Base-by-base conservation (phyloP, 2,888 invertebrate genomes). In the Meloe dianella region DNA sequence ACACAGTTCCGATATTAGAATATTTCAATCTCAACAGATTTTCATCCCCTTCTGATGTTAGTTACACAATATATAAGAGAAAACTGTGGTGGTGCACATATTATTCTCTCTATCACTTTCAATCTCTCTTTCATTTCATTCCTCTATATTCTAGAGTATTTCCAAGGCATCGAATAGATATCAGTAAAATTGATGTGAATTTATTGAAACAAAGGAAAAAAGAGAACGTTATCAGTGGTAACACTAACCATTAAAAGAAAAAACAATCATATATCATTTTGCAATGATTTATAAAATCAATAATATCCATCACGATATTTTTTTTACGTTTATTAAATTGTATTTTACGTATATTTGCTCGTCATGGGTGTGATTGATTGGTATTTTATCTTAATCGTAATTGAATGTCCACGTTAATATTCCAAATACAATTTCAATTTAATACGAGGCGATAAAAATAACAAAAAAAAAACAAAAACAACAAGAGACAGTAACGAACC, bases 21-120 rank as follows among this genome's bases (percentile, higher is more conserved):
- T 83, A 83, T 83, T 83, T 79, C 82, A 82, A 83, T 83, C 80
- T 82, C 79, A 76, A 74, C 81, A 80, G 82, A 81, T 47, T 82
- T 81, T 80, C 73, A 71, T 73, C 73, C 75, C 71, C 73, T 73
- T 66, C 47, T 47, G 47, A 47, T 47, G 20, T 4, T 47, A 35
- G 32, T 24, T 35, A 47, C 20, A 47, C 47, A 47, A 47, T 47
- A 47, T 47, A 47, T n/a, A 41, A 20, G 47, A 47, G 47, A 47
- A 47, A 47, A 47, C 20, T 20, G 9, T 20, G 20, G 20, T 47
- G 20, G 47, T 41, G 47, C 20, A 17, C 20, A 22, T 20, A 41
- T 47, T 20, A 9, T 47, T 47, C 47, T 47, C 47, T 47, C 47
- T 47, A 47, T 20, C 2, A 35, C 35, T 1, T 1, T 2, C 4